Evolutionary conservation across 2,113 vertebrate species (phyloP), one percentile per base, ranked within the genome.

Genomic region (Pachycephala philippinensis): DNA sequence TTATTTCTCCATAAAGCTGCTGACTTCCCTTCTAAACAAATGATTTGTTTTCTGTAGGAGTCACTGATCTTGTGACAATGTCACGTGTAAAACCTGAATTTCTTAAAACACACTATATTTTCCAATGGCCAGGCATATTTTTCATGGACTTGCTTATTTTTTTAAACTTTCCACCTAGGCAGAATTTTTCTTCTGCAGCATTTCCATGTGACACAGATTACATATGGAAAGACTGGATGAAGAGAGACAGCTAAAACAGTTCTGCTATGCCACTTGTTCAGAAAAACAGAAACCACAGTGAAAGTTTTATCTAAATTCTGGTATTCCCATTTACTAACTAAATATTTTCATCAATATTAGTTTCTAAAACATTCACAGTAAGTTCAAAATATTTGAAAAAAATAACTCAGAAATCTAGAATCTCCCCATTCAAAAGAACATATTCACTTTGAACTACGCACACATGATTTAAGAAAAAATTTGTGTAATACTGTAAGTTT

Each of bases 1-100:
- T 97, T 97, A 96, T 97, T 96, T 97, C 95, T 94, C 92, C 85
- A 95, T 96, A 96, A 96, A 97, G 85, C 68, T 93, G 71, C 95
- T 94, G 96, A 96, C 93, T 96, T 94, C 11, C 70, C n/a, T 93
- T 93, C 72, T 93, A 90, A 96, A 93, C 72, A 95, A 86, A 90
- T 95, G 42, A 96, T 92, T 93, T 93, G 79, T 93, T 86, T 96
- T 95, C 85, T 74, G 92, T 86, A 94, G 93, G 88, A 97, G 96
- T 94, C 64, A 82, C 31, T 91, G 81, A 89, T 93, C 89, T 91
- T 56, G 70, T 87, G 84, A 82, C 93, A 94, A 85, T 31, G 57
- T 89, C 71, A 53, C 8, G 19, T 68, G 74, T 89, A 94, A 96
- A 97, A 95, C 53, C 0, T 33, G 35, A 53, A 87, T 35, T 81